phyloP scores from a whole-genome alignment of 2,113 vertebrate genomes.

The Genyomyrus donnyi region DNA sequence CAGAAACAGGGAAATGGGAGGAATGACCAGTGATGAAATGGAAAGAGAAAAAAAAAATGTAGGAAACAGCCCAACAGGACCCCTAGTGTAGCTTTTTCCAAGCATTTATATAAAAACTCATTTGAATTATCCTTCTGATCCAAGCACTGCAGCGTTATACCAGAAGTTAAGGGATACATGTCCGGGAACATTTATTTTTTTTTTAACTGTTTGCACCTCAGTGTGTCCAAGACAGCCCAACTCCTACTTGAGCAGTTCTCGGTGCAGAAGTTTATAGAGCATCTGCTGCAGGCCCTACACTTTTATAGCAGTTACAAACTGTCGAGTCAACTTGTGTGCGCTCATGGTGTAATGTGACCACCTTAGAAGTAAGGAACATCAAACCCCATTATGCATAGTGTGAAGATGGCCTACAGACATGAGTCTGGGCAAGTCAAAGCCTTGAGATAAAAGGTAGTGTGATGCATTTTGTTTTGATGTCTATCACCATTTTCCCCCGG shows the following conservation, averaged over 20 bases:
- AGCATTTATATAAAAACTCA: not conserved
- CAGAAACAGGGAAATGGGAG: not conserved
- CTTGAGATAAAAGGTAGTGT: not conserved
- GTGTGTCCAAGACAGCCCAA: not conserved
- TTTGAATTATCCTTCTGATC: not conserved
- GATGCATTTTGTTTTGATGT: not conserved
- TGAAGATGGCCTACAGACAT: not conserved
- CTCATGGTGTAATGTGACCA: not conserved
- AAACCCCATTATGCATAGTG: not conserved
- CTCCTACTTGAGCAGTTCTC: not conserved
- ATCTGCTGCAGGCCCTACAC: not conserved
- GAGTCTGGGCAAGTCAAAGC: not conserved
- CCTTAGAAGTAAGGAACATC: not conserved
- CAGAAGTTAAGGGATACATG: not conserved
- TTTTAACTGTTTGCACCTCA: not conserved
- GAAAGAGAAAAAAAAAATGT: not conserved
- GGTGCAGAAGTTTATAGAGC: not conserved
- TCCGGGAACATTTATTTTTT: not conserved
- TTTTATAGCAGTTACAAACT: not conserved
- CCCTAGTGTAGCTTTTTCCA: not conserved
- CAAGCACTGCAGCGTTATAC: not conserved
- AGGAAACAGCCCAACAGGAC: not conserved
- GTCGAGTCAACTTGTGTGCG: not conserved
- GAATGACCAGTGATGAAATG: not conserved
- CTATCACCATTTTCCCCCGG: not conserved